Percentiles rank a stretch among this genome's conserved stretches.
phyloP scores from a whole-genome alignment of 2,888 invertebrate species.

The Strigamia crassipes region DNA sequence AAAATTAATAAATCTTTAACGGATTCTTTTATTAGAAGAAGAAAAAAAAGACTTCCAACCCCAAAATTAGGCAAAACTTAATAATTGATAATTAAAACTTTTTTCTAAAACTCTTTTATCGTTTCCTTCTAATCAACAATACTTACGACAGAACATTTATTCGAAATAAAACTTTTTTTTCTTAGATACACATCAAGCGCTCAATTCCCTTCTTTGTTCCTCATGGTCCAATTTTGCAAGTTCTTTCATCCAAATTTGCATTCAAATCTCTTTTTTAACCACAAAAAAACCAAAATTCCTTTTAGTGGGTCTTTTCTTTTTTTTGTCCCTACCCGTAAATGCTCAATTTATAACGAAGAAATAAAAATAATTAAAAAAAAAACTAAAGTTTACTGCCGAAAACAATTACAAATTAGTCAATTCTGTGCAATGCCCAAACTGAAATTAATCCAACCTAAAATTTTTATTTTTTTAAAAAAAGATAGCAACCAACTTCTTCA shows the following conservation, averaged over 20 bases:
- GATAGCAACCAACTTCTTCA: not conserved
- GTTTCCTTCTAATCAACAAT: too few relatives aligned
- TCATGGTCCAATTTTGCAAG: constrained; percentile 6
- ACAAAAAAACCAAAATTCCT: not conserved
- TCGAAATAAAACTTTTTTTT: not conserved
- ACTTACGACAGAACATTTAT: not conserved
- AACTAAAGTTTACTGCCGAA: not conserved
- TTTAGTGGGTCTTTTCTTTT: not conserved
- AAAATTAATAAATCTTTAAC: not conserved
- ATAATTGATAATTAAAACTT: not conserved
- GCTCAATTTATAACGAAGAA: not conserved
- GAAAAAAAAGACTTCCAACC: not conserved
- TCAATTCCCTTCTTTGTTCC: constrained; percentile 8
- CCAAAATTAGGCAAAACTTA: not conserved
- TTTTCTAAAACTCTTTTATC: too few relatives aligned
- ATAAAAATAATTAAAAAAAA: not conserved
- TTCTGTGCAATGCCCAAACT: not conserved
- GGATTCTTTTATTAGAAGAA: not conserved
- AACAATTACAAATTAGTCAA: not conserved
- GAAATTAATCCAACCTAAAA: not conserved
- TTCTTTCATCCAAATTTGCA: constrained; percentile 32
- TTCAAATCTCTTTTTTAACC: constrained; percentile 8
- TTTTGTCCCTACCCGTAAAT: not conserved
- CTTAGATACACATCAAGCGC: not conserved
- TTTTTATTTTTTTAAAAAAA: not conserved